phyloP scores from a whole-genome alignment of 2,888 invertebrate species.

The Tipula unca region DNA sequence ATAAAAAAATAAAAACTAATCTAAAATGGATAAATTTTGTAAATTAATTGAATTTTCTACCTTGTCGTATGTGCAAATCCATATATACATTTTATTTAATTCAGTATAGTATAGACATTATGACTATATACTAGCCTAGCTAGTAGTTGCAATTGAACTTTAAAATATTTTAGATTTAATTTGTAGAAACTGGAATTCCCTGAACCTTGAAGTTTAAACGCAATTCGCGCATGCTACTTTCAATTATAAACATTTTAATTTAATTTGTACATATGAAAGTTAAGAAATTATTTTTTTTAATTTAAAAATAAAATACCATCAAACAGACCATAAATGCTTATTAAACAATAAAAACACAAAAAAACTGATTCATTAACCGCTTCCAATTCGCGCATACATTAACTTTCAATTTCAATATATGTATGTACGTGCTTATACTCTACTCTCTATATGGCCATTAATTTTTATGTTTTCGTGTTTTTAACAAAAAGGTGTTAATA shows the following conservation, averaged over 20 bases:
- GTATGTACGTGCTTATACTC: background rate
- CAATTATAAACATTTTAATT: background rate
- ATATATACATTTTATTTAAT: background rate
- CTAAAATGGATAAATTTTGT: background rate
- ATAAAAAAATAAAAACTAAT: background rate
- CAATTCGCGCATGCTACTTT: background rate
- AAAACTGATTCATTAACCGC: background rate
- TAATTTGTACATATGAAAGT: background rate
- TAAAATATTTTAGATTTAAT: background rate
- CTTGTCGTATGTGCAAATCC: background rate
- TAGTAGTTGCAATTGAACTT: background rate
- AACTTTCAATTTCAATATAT: background rate
- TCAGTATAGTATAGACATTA: background rate
- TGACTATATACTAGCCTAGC: background rate
- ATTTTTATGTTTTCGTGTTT: background rate
- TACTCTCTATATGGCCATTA: background rate
- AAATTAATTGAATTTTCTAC: background rate
- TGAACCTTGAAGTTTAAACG: background rate
- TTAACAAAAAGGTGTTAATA: background rate
- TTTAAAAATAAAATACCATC: background rate
- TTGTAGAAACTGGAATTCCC: background rate
- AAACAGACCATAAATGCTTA: background rate
- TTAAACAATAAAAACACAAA: background rate
- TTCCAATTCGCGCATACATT: background rate
- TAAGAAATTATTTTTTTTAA: background rate